These are phyloP conservation scores for Ammodytes dubius DNA, from an alignment of 2,113 vertebrate species.

Conservation along the genomic window DNA sequence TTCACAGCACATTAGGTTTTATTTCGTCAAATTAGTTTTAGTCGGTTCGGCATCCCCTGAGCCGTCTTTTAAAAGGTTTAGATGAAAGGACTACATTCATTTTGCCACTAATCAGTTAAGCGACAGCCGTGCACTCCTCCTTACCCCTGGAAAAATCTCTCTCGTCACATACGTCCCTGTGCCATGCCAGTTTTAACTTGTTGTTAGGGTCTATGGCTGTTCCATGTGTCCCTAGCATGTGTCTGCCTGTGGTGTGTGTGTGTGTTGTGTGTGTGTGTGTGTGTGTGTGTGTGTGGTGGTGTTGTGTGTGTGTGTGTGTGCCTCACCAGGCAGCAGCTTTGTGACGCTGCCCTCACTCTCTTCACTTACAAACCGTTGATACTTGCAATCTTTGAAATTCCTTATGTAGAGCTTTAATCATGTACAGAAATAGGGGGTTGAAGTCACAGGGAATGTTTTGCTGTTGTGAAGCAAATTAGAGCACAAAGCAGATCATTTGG, in stretches of 20 bases:
- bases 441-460: slow-evolving; percentile 20
- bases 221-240: slow-evolving; percentile 26
- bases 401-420: slow-evolving; percentile 18
- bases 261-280: too few relatives aligned
- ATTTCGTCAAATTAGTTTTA: slow-evolving; percentile 86
- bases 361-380: slow-evolving; percentile 8
- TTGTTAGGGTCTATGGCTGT: background rate
- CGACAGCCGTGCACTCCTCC: slow-evolving; percentile 70
- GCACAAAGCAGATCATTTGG: slow-evolving; percentile 51
- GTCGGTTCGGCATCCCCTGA: slow-evolving; percentile 81
- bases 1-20: slow-evolving; percentile 83
- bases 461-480: slow-evolving; percentile 58
- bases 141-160: slow-evolving; percentile 53
- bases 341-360: slow-evolving; percentile 22
- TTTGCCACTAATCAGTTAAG: slow-evolving; percentile 84
- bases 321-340: background rate
- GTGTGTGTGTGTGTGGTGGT: too few relatives aligned
- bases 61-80: slow-evolving; percentile 83
- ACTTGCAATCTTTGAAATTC: slow-evolving; percentile 25
- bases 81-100: slow-evolving; percentile 84
- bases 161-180: slow-evolving; percentile 23
- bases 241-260: too few relatives aligned
- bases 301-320: too few relatives aligned
- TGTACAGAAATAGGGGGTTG: slow-evolving; percentile 13
- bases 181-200: slow-evolving; percentile 3